Conservation (phyloP, 2,113 vertebrate species). For the Siphamia tubifer region DNA sequence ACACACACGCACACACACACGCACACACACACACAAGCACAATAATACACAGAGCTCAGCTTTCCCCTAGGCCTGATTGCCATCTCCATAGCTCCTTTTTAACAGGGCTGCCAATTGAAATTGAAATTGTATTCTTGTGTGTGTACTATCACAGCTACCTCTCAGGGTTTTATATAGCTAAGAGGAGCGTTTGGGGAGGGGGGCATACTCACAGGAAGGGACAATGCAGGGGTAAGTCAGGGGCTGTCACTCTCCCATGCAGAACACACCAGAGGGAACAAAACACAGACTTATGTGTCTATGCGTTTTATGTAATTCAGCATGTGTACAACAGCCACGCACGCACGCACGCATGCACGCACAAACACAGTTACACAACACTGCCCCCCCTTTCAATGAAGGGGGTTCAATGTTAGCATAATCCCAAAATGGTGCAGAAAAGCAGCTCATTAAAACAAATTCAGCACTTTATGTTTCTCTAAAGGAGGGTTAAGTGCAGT, state of each 20-base stretch:
- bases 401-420: slow-evolving; percentile 61
- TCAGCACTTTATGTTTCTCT: slow-evolving; percentile 64
- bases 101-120: slow-evolving; percentile 76
- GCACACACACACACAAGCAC: slow-evolving; percentile 12
- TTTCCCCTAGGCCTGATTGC: slow-evolving; percentile 71
- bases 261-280: slow-evolving; percentile 60
- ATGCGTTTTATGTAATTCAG: slow-evolving; percentile 57
- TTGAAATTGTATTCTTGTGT: slow-evolving; percentile 79
- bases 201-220: slow-evolving; percentile 17
- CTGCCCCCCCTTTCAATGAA: slow-evolving; percentile 8
- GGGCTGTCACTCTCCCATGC: slow-evolving; percentile 63
- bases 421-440: slow-evolving; percentile 69
- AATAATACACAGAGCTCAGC: slow-evolving; percentile 41
- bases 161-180: slow-evolving; percentile 72
- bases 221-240: slow-evolving; percentile 63
- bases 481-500: slow-evolving; percentile 60
- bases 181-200: slow-evolving; percentile 29
- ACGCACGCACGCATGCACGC: no score
- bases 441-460: slow-evolving; percentile 75
- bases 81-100: slow-evolving; percentile 73
- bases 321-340: background rate
- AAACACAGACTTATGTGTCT: slow-evolving; percentile 59
- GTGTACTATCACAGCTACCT: slow-evolving; percentile 66
- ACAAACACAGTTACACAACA: slow-evolving; percentile 11
- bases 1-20: background rate